Base-by-base conservation (phyloP, 1,140 invertebrate genomes). In the Caligus rogercresseyi region DNA sequence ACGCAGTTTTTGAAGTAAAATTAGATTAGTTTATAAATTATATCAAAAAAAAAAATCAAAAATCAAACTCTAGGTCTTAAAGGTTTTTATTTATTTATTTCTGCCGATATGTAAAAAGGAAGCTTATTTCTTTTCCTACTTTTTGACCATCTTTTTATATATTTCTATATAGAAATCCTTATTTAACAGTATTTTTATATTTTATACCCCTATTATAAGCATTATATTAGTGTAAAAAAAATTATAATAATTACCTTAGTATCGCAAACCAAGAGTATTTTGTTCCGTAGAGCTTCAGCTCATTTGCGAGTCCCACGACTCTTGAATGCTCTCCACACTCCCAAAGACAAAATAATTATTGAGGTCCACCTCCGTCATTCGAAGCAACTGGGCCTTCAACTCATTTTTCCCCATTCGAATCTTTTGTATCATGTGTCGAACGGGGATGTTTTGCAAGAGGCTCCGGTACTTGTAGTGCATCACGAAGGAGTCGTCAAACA, bases 401-500 rank as follows among this genome's bases (percentile, higher is more conserved):
- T 54, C 64, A 1, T 71, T 76, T 74, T 73, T 74, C 0, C 83
- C 78, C 16, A 78, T 77, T 0, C 67, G 66, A 15, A 70, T 66
- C 65, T 54, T 67, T 24, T 64, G 69, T 63, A 89, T 89, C 0
- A 89, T 81, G 70, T 91, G 87, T 1, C 87, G 77, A 0, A 87
- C 88, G 16, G 87, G 84, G 23, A 91, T 82, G 72, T 92, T 91
- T 70, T 88, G 78, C 14, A 92, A 72, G 1, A 92, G 72, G 4
- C 86, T 86, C 72, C 89, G 89, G 74, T 89, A 91, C 72, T 92
- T 90, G 74, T 91, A 86, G 67, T 89, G 86, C 84, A 92, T 89
- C 0, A 86, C 83, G 69, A 91, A 92, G 20, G 82, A 81, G 13
- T 84, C 78, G 69, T 94, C 89, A 71, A 89, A 92, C 4, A 94